Percentiles rank a stretch among this genome's conserved stretches.
phyloP scores from a whole-genome alignment of 2,113 vertebrate species.

The Protomyctophum bolini region DNA sequence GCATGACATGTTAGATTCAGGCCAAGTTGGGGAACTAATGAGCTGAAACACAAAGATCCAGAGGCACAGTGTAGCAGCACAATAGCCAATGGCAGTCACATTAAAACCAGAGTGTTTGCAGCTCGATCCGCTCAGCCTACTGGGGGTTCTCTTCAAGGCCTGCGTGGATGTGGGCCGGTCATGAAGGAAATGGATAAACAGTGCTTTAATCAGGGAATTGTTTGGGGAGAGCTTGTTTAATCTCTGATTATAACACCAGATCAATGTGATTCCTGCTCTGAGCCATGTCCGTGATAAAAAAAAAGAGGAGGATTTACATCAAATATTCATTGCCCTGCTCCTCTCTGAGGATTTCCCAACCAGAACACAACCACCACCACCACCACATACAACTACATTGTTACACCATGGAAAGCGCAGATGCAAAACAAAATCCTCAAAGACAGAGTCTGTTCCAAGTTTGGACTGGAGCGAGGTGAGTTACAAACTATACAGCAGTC shows the following conservation, averaged over 20 bases:
- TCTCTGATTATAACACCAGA: slow-evolving; percentile 79
- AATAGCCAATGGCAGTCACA: slow-evolving; percentile 57
- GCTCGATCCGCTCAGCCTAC: slow-evolving; percentile 40
- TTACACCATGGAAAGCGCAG: slow-evolving; percentile 44
- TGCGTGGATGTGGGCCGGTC: slow-evolving; percentile 46
- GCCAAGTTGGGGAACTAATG: slow-evolving; percentile 81
- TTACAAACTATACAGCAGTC: slow-evolving; percentile 48
- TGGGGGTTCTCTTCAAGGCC: slow-evolving; percentile 46
- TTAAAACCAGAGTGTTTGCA: slow-evolving; percentile 57
- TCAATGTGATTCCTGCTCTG: slow-evolving; percentile 74
- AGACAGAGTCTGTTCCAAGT: slow-evolving; percentile 36
- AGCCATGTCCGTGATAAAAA: slow-evolving; percentile 71
- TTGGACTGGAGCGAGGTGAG: slow-evolving; percentile 40
- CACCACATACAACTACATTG: slow-evolving; percentile 60
- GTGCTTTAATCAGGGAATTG: slow-evolving; percentile 75
- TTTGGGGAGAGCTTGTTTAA: slow-evolving; percentile 76
- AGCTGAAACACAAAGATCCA: slow-evolving; percentile 76
- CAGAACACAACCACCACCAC: not conserved
- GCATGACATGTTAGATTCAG: slow-evolving; percentile 62
- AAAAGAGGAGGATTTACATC: slow-evolving; percentile 75
- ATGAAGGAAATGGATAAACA: slow-evolving; percentile 60
- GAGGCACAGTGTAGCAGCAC: slow-evolving; percentile 55
- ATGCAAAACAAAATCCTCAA: slow-evolving; percentile 58
- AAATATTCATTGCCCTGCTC: slow-evolving; percentile 76
- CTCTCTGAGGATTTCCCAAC: slow-evolving; percentile 60